Evolutionary conservation across 2,888 invertebrate genomes (phyloP).

Genomic region (Drosophila neoperkinsi): DNA sequence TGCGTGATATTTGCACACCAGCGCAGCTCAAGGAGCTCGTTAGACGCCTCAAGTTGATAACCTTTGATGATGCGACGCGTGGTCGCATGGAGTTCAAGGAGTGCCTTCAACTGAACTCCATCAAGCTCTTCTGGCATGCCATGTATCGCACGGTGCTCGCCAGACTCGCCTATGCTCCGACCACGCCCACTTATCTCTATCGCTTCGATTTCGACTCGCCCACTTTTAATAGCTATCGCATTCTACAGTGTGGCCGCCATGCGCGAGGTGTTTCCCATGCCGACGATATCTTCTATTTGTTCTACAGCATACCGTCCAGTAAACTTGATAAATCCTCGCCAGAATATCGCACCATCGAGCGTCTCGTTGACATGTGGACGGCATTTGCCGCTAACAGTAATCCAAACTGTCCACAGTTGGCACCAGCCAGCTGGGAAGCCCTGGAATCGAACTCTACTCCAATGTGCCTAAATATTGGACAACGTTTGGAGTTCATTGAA

Average conservation of each 20-base stretch:
- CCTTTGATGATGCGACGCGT: constrained; percentile 66
- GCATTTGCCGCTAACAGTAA: constrained; percentile 73
- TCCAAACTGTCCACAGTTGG: constrained; percentile 71
- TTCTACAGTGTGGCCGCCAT: constrained; percentile 71
- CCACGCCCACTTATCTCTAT: constrained; percentile 78
- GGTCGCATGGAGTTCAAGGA: constrained; percentile 63
- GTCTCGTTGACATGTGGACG: constrained; percentile 77
- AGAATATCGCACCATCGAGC: constrained; percentile 77
- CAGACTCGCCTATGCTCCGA: constrained; percentile 75
- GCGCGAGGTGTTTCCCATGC: constrained; percentile 78
- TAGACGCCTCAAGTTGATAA: constrained; percentile 47
- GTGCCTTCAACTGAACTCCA: constrained; percentile 60
- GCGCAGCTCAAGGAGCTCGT: constrained; percentile 56
- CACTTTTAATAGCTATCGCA: constrained; percentile 72
- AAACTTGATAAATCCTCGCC: constrained; percentile 57
- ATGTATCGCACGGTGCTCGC: constrained; percentile 75
- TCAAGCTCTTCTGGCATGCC: constrained; percentile 82
- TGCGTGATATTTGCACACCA: constrained; percentile 55
- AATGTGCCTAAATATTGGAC: constrained; percentile 77
- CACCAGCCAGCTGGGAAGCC: constrained; percentile 51
- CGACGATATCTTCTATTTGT: constrained; percentile 81
- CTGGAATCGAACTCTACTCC: constrained; percentile 21
- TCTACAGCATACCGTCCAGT: constrained; percentile 60
- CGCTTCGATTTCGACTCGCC: constrained; percentile 82
- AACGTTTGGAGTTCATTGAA: constrained; percentile 68